Conservation (phyloP, 2,113 vertebrate species). For the Sorex fumeus region DNA sequence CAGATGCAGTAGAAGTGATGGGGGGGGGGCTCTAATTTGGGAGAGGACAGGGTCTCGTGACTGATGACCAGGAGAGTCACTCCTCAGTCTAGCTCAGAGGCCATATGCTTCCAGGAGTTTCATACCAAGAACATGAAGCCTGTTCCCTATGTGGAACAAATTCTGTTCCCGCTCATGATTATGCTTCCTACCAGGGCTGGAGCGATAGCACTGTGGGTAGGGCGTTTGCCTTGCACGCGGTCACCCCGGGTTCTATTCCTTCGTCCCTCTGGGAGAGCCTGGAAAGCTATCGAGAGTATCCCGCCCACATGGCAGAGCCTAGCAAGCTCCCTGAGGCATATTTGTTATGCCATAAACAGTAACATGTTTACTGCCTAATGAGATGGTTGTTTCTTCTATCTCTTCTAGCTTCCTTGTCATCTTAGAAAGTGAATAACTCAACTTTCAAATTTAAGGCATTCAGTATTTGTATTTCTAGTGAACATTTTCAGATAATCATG, state of each 20-base stretch:
- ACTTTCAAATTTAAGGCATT: not conserved
- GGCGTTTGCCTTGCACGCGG: no score
- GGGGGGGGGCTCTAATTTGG: not conserved
- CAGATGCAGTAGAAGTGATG: not conserved
- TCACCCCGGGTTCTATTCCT: no score
- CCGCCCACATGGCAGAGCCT: no score
- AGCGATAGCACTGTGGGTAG: no score
- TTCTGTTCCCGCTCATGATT: not conserved
- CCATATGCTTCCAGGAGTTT: not conserved
- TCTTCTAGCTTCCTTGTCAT: not conserved
- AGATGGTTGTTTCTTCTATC: not conserved
- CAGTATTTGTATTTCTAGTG: not conserved
- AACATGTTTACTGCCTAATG: not conserved
- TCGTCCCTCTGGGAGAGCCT: no score
- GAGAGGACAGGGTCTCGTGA: not conserved
- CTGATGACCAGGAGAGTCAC: not conserved
- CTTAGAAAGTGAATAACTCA: not conserved
- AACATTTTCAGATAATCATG: not conserved
- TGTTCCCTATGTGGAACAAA: not conserved
- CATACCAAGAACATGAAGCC: fast-evolving
- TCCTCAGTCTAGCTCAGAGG: not conserved
- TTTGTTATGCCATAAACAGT: no score
- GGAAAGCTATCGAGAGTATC: no score
- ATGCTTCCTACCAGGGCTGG: not conserved
- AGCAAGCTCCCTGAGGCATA: no score